A percentile compares a stretch with the other conserved stretches of the same genome.
These are phyloP conservation scores for Ammodytes dubius DNA, from an alignment of 2,113 vertebrate genomes.

Conservation along the genomic window DNA sequence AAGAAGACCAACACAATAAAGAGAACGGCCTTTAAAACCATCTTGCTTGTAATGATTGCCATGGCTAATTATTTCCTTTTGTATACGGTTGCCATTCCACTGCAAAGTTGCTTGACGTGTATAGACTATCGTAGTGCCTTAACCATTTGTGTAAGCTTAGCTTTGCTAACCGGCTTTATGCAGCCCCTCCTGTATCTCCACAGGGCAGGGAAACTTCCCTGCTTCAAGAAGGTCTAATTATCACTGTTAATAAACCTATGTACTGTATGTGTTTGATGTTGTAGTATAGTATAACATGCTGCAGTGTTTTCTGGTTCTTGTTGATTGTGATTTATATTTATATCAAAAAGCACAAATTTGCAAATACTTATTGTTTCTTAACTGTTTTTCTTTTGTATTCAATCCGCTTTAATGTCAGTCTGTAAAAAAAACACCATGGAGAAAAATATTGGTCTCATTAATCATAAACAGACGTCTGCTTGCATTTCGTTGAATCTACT, in stretches of 20 bases:
- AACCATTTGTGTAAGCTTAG: not conserved
- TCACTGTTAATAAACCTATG: not conserved
- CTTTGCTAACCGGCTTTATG: not conserved
- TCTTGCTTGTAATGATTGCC: slow-evolving; percentile 2
- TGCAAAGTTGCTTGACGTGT: not conserved
- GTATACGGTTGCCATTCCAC: not conserved
- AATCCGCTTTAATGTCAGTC: not conserved
- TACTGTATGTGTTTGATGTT: not conserved
- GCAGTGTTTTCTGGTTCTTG: not conserved
- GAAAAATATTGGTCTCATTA: not conserved
- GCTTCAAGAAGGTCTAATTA: not conserved
- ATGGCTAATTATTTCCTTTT: slow-evolving; percentile 14
- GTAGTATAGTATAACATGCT: not conserved
- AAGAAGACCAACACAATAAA: slow-evolving; percentile 15
- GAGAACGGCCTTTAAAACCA: slow-evolving; percentile 32
- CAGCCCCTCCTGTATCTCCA: slow-evolving; percentile 34
- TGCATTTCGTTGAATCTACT: not conserved
- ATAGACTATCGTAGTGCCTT: rapidly evolving
- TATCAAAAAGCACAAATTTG: not conserved
- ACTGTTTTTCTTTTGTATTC: not conserved
- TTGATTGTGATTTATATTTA: not conserved
- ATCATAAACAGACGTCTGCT: not conserved
- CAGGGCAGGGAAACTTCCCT: not conserved
- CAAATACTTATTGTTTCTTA: not conserved
- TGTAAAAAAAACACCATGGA: not conserved